Conservation (phyloP, 2,797 vertebrate genomes). For the Bradypus variegatus region DNA sequence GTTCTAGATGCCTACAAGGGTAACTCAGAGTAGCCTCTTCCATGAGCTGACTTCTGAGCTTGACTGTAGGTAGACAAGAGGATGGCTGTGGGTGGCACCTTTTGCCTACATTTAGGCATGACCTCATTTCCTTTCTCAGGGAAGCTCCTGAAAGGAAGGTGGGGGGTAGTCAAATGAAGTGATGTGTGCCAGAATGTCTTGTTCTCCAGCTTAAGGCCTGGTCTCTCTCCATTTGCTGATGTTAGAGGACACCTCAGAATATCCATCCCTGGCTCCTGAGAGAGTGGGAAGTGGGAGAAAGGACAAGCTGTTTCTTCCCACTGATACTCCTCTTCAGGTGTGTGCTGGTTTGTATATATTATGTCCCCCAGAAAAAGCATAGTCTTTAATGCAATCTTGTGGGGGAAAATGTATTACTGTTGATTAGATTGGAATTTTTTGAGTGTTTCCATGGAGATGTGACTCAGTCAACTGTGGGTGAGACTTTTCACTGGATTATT, state of each 20-base stretch:
- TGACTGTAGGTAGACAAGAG: not conserved
- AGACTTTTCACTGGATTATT: no score
- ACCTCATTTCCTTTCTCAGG: not conserved
- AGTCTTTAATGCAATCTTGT: no score
- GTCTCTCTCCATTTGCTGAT: not conserved
- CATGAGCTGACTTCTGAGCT: not conserved
- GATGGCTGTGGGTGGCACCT: fast-evolving
- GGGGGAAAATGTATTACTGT: no score
- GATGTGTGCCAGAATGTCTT: not conserved
- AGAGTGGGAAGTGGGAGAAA: no score
- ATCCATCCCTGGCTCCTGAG: fast-evolving
- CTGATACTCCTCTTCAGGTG: not conserved
- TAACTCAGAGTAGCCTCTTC: not conserved
- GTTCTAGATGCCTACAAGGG: not conserved
- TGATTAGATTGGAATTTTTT: no score
- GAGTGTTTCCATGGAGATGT: no score
- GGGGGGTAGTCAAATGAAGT: not conserved
- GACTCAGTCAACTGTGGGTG: no score
- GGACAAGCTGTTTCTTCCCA: not conserved
- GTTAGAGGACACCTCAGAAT: fast-evolving
- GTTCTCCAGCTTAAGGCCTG: no score
- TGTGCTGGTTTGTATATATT: no score
- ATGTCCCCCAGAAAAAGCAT: no score
- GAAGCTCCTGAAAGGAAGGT: not conserved
- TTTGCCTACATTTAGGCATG: no score